These are phyloP conservation scores for Zaprionus bogoriensis DNA, from an alignment of 2,888 invertebrate species.

Conservation along the genomic window DNA sequence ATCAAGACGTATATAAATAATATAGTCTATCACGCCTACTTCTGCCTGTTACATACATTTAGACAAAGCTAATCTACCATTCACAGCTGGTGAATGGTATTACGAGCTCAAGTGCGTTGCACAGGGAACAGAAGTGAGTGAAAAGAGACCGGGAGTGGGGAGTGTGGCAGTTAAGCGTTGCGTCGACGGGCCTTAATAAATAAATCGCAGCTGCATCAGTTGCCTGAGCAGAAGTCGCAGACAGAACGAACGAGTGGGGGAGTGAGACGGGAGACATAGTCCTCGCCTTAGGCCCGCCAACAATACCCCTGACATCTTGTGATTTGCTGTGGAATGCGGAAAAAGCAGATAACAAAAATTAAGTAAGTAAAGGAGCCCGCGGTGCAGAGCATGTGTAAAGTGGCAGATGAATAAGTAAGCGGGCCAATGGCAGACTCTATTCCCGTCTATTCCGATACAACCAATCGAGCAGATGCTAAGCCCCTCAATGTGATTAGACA, in stretches of 20 bases:
- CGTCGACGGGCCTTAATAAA: conserved; percentile 57
- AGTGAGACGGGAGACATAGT: conserved; percentile 4
- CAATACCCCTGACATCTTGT: conserved; percentile 54
- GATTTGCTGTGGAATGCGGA: conserved; percentile 64
- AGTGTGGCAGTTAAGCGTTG: neutral
- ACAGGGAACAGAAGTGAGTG: neutral
- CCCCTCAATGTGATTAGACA: conserved; percentile 22
- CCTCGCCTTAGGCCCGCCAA: conserved; percentile 40
- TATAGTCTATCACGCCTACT: too few species aligned
- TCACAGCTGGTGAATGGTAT: too few species aligned
- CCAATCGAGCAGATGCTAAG: conserved; percentile 1
- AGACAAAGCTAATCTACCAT: too few species aligned
- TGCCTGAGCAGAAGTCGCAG: conserved; percentile 23
- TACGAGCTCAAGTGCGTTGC: conserved; percentile 39
- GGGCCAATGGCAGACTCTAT: conserved; percentile 41
- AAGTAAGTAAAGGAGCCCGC: conserved; percentile 31
- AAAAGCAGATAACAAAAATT: conserved; percentile 56
- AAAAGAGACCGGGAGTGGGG: neutral
- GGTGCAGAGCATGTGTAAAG: conserved; percentile 34
- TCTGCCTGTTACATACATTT: too few species aligned
- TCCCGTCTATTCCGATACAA: neutral
- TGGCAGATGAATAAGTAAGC: conserved; percentile 38
- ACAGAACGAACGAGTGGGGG: neutral
- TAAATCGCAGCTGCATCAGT: conserved; percentile 70
- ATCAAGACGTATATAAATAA: too few species aligned